A percentile compares a stretch with the other conserved stretches of the same genome.
Evolutionary conservation across 2,888 invertebrate genomes (phyloP).

Genomic region (Idaea biselata): DNA sequence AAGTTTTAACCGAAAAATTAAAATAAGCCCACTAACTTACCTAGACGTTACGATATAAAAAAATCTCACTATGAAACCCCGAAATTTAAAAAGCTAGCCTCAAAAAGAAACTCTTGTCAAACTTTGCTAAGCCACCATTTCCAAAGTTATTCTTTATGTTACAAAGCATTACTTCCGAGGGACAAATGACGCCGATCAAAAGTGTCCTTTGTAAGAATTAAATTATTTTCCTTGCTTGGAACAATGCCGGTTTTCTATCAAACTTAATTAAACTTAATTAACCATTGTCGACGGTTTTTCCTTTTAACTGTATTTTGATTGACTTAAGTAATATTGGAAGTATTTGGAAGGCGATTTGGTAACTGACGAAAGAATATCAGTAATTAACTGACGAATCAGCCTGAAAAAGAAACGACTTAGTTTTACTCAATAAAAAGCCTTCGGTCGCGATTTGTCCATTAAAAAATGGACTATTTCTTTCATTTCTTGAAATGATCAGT

Average conservation of each 20-base stretch:
- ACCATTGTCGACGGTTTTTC: conserved; percentile 37
- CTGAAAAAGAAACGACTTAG: not conserved
- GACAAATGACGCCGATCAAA: conserved; percentile 36
- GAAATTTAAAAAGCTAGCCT: not conserved
- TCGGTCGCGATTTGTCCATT: not conserved
- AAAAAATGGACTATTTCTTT: not conserved
- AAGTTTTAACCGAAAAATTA: not conserved
- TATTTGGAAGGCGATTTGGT: conserved; percentile 11
- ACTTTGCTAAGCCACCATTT: conserved; percentile 8
- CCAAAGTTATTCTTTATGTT: conserved; percentile 8
- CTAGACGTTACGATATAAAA: not conserved
- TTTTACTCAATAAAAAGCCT: not conserved
- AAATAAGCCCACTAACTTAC: not conserved
- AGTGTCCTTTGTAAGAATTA: conserved; percentile 32
- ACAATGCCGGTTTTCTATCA: conserved; percentile 44
- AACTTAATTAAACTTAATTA: conserved; percentile 53
- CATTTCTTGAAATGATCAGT: not conserved
- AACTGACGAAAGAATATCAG: conserved; percentile 4
- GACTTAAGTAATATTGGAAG: conserved; percentile 21
- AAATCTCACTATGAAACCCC: not conserved
- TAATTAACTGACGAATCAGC: not conserved
- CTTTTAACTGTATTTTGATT: conserved; percentile 36
- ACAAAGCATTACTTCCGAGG: conserved; percentile 14
- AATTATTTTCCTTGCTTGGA: conserved; percentile 44
- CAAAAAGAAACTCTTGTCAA: not conserved